Base-by-base conservation (phyloP, 1,140 invertebrate species). In the Penaeus indicus region DNA sequence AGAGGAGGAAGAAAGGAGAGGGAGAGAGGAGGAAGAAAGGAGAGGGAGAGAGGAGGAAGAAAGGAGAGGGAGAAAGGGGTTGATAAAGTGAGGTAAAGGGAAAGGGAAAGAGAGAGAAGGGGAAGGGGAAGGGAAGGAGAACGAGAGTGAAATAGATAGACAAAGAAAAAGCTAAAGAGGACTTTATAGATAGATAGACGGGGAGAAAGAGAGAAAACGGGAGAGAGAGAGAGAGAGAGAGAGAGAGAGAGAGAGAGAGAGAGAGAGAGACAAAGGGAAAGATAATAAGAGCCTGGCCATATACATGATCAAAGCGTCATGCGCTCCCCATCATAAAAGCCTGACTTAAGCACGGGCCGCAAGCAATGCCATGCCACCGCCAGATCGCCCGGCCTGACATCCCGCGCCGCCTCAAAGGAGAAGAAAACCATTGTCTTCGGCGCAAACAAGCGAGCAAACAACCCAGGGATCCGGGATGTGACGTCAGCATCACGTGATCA, bases 121-220 rank as follows among this genome's bases (percentile, higher is more conserved):
- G 81, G 63, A 60, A 83, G 81, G 63, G 81, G 63, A 60, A 83
- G 81, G 63, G 81, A 83, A 60, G 62, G 81, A 83, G 81, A 64
- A 62, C 62, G 81, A 83, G 81, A 83, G 81, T 32, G 32, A 32
- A 32, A 32, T 32, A 13, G 7, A 13, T 7, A 47, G 7, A 13
- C 7, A 47, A 13, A 13, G 0, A 47, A 4, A 13, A 13, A 83
- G 80, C 32, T 32, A 32, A 32, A 32, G 32, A 32, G 32, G 32
- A 32, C 32, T 32, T 32, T 1, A 32, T 32, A 32, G 32, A 32
- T 32, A 32, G 32, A 32, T 32, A 47, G 47, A 47, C 7, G 47
- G 47, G 47, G 47, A 54, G 16, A 54, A 16, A 54, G 54, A 54
- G 11, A 60, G 32, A 80, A 5, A 62, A 27, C 0, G 3, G 69